A percentile compares a stretch with the other conserved stretches of the same genome.
Conservation (phyloP, 2,888 invertebrate species). For the Luperina testacea region DNA sequence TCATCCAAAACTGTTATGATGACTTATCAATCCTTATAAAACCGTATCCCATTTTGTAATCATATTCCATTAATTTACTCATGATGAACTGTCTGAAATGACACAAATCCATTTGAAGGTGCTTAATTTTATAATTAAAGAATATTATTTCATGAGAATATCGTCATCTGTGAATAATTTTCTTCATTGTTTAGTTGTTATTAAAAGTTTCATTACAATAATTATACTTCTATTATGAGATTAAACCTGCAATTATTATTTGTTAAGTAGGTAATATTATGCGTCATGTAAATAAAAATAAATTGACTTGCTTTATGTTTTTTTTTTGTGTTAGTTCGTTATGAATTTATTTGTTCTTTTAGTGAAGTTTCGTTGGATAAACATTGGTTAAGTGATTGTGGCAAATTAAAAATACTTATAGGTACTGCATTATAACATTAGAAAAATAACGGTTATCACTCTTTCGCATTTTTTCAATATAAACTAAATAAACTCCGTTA, state of each 20-base stretch:
- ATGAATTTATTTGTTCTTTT: background rate
- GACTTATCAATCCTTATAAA: background rate
- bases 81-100: slow-evolving; percentile 7
- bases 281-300: slow-evolving; percentile 5
- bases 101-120: slow-evolving; percentile 14
- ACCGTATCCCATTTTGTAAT: background rate
- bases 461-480: no score
- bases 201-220: slow-evolving; percentile 22
- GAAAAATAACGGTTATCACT: no score
- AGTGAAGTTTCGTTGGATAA: background rate
- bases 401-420: background rate
- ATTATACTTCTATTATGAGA: background rate
- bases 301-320: background rate
- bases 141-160: slow-evolving; percentile 22
- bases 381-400: background rate
- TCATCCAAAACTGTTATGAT: slow-evolving; percentile 10
- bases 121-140: slow-evolving; percentile 30
- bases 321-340: background rate
- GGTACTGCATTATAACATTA: no score
- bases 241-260: background rate
- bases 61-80: background rate
- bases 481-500: no score
- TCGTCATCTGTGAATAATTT: slow-evolving; percentile 26
- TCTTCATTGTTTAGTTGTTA: slow-evolving; percentile 33
- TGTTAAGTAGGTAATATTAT: background rate